These are phyloP conservation scores for Gymnobelideus leadbeateri DNA, from an alignment of 2,113 vertebrate species.

Conservation along the genomic window DNA sequence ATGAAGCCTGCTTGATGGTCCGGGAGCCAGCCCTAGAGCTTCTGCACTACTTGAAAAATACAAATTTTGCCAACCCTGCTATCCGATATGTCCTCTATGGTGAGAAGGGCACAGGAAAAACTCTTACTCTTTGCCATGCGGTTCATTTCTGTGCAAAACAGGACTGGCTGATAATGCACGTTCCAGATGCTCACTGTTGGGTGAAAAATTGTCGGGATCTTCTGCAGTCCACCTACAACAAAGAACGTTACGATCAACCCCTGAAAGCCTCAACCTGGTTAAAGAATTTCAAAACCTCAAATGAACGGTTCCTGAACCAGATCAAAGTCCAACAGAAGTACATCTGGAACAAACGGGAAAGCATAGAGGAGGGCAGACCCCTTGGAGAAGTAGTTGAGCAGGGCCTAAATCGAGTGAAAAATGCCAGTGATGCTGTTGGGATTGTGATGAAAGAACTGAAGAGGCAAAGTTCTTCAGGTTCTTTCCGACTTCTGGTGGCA, in stretches of 20 bases:
- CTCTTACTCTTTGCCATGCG: constrained; percentile 92
- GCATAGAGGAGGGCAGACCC: constrained; percentile 89
- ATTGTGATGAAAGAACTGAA: constrained; percentile 92
- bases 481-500: constrained; percentile 89
- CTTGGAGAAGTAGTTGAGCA: constrained; percentile 93
- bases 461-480: constrained; percentile 80
- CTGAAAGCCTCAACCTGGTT: constrained; percentile 92
- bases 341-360: constrained; percentile 93
- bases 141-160: constrained; percentile 92
- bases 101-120: constrained; percentile 92
- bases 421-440: constrained; percentile 92
- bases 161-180: constrained; percentile 93
- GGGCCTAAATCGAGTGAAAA: constrained; percentile 91
- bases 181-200: constrained; percentile 94
- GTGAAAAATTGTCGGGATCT: constrained; percentile 94
- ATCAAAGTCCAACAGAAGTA: constrained; percentile 93
- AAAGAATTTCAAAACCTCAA: constrained; percentile 91
- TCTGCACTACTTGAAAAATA: constrained; percentile 87
- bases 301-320: constrained; percentile 92
- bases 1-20: constrained; percentile 93
- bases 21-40: constrained; percentile 92
- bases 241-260: constrained; percentile 91
- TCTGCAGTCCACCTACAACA: constrained; percentile 88
- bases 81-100: constrained; percentile 93
- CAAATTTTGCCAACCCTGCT: constrained; percentile 88